Base-by-base conservation (phyloP, 2,113 vertebrate species). In the Otocyon megalotis region DNA sequence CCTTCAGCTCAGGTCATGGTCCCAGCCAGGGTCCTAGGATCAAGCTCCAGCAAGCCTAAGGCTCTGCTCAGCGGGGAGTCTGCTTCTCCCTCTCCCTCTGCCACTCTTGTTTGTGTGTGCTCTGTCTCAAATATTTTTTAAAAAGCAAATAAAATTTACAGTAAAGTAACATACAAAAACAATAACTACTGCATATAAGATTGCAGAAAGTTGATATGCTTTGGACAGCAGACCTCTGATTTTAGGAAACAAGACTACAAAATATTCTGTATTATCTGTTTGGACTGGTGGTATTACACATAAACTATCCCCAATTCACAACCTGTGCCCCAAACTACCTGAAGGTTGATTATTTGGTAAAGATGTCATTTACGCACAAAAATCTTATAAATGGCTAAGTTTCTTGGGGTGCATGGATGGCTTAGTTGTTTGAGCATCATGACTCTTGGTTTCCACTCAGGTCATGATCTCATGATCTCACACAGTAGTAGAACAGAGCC, bases 311-410 rank as follows among this genome's bases (percentile, higher is more conserved):
- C n/a, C 30, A 72, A 87, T 22, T 80, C 90, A 87, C 19, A 86
- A 60, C 35, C 50, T 48, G 58, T 80, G 63, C 37, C 93, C 82
- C 63, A 84, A 93, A 89, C 17, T 95, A 96, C 30, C 26, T 87
- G 22, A 60, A 84, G 24, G 43, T 32, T 63, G 32, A 24, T 65
- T 79, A 83, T 62, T 88, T 88, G 89, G 37, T 81, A 93, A 96
- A 62, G 17, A 93, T 43, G 37, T 69, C 54, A 76, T 80, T 95
- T 28, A 87, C 48, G 37, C 65, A 80, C 54, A 96, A 89, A 89
- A 90, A 91, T 37, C 37, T 87, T 82, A 35, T 30, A 69, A 90
- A 79, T 48, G 19, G 32, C 50, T 62, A 32, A 26, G 30, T 74
- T 74, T 71, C 53, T 60, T 35, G 67, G 67, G 32, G 32, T 0